Base-by-base conservation (phyloP, 2,888 invertebrate species). In the Gibbula magus region DNA sequence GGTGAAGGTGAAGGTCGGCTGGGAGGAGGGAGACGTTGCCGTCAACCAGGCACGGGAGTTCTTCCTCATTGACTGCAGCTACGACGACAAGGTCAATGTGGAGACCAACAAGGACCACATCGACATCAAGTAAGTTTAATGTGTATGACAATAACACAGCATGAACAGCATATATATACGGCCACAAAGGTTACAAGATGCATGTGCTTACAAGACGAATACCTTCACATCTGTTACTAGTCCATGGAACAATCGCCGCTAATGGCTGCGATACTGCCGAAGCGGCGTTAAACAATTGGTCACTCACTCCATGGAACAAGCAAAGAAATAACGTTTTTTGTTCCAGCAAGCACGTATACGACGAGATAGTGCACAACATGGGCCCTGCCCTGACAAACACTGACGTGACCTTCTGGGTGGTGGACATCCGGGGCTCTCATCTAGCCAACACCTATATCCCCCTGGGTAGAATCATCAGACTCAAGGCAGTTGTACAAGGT, bases 11-110 rank as follows among this genome's bases (percentile, higher is more conserved):
- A 22, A 56, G 2, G 35, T 76, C 1, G 20, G n/a, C 22, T 22
- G 39, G 7, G 54, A 35, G 16, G 35, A 29, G 22, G 35, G 35
- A 20, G 54, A n/a, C 2, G 35, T 35, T 0, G 32, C 32, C 2
- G 7, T 35, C 54, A n/a, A 16, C 35, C 22, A 54, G 22, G 35
- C n/a, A 1, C 7, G 35, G 10, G 20, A 54, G 7, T 39, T 32
- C 54, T 76, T 76, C 20, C 54, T 76, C 35, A 29, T 76, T 8
- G 54, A 53, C n/a, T 76, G 76, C 20, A 56, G 32, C 3, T 76
- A 76, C 20, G 76, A 76, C 54, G 2, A 53, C 20, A 54, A 76
- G 20, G 54, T 35, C 8, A n/a, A 52, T 32, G 18, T 22, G 29
- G 22, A 32, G n/a, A 53, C 76, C 18, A 22, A n/a, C 4, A n/a